Percentiles rank a stretch among this genome's conserved stretches.
Conservation (phyloP, 2,113 vertebrate genomes). For the Cavia porcellus region DNA sequence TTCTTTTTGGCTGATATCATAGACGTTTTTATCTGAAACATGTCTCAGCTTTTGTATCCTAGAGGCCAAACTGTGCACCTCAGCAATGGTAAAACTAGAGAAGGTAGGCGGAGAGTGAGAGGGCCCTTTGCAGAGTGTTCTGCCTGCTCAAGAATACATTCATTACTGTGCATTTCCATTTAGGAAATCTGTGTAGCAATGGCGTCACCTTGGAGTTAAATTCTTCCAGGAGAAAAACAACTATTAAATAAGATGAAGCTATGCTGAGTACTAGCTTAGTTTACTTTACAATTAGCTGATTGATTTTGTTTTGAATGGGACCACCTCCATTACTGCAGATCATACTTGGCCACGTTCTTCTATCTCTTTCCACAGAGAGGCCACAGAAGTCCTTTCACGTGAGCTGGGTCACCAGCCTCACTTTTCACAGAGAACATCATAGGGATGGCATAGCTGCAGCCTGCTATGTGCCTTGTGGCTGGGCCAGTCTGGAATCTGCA, state of each 20-base stretch:
- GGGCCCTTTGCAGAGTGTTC: not conserved
- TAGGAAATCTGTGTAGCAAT: too few species aligned
- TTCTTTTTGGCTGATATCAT: not conserved
- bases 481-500: too few species aligned
- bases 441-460: rapidly evolving
- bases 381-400: not conserved
- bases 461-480: not conserved
- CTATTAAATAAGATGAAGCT: not conserved
- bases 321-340: too few species aligned
- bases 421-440: not conserved
- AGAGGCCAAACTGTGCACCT: not conserved
- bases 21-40: not conserved
- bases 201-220: not conserved
- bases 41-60: not conserved
- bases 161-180: not conserved
- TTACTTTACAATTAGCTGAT: not conserved
- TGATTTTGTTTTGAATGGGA: not conserved
- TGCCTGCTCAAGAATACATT: not conserved
- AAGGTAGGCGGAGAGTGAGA: not conserved
- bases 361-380: not conserved
- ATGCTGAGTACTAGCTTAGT: not conserved
- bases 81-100: not conserved
- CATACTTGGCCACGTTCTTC: rapidly evolving
- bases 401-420: not conserved
- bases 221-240: not conserved